These are phyloP conservation scores for Phylloscopus collybita DNA, from an alignment of 2,797 vertebrate genomes.

Conservation along the genomic window DNA sequence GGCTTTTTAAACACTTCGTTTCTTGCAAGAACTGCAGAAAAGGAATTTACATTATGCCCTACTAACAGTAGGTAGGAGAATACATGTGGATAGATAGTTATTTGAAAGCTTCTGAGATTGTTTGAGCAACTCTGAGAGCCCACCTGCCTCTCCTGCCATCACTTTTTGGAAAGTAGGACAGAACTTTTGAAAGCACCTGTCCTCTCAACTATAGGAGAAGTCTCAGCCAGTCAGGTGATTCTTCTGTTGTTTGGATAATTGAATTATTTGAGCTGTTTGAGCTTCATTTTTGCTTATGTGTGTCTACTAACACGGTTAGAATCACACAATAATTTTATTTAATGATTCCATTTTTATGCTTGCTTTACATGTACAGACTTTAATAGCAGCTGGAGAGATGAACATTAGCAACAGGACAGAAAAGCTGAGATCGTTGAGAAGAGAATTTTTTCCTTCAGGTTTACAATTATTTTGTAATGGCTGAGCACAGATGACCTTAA, in stretches of 20 bases:
- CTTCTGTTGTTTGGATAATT: neutral
- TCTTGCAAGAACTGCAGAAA: neutral
- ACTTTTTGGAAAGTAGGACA: neutral
- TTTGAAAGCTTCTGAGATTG: neutral
- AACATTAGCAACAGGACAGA: neutral
- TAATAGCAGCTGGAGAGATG: neutral
- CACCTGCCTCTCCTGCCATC: neutral
- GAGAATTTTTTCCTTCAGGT: neutral
- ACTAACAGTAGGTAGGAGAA: neutral
- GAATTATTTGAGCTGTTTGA: neutral
- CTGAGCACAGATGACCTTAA: neutral
- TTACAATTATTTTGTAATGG: neutral
- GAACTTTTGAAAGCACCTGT: neutral
- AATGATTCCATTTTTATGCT: neutral
- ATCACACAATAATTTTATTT: neutral
- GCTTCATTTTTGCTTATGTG: neutral
- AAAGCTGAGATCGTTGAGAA: neutral
- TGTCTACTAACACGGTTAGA: neutral
- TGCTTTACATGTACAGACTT: neutral
- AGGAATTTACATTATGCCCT: neutral
- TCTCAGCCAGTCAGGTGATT: neutral
- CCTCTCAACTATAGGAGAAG: neutral
- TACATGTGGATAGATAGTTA: neutral
- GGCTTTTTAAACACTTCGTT: neutral
- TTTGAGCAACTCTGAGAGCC: neutral